A percentile compares a stretch with the other conserved stretches of the same genome.
phyloP scores from a whole-genome alignment of 2,888 invertebrate species.

The Eilema griseolum region DNA sequence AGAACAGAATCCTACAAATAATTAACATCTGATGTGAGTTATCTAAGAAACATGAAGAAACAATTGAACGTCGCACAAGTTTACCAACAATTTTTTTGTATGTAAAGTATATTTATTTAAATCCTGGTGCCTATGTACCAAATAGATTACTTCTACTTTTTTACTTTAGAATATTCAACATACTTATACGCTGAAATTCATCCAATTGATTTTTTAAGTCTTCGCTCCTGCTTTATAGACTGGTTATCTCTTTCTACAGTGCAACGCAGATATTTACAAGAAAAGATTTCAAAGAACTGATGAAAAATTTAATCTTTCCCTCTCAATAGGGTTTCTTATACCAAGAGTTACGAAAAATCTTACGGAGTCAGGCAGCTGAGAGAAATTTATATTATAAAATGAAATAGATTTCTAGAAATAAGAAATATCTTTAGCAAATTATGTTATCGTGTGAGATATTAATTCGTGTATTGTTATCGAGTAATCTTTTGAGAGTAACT shows the following conservation, averaged over 20 bases:
- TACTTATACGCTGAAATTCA: constrained; percentile 29
- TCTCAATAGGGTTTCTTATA: constrained; percentile 61
- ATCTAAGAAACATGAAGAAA: constrained; percentile 56
- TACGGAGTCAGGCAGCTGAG: background rate
- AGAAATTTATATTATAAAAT: background rate
- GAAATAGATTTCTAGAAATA: background rate
- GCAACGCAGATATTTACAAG: constrained; percentile 18
- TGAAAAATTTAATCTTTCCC: constrained; percentile 65
- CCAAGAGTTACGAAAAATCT: constrained; percentile 25
- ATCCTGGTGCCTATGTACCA: constrained; percentile 49
- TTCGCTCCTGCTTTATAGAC: constrained; percentile 23
- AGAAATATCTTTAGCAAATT: background rate
- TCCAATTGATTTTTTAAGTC: constrained; percentile 28
- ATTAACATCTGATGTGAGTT: constrained; percentile 46
- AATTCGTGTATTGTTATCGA: too few species aligned
- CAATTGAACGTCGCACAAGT: constrained; percentile 62
- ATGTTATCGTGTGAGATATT: background rate
- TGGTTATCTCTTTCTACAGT: constrained; percentile 3
- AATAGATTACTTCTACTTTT: constrained; percentile 36
- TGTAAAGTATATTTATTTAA: constrained; percentile 68
- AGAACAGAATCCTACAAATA: constrained; percentile 31
- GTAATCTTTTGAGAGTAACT: background rate
- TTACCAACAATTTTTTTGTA: constrained; percentile 70
- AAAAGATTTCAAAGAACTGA: constrained; percentile 49
- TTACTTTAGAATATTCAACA: constrained; percentile 34